Evolutionary conservation across 2,888 invertebrate species (phyloP), one percentile per base, ranked within the genome.

Genomic region (Lamproptera curius): DNA sequence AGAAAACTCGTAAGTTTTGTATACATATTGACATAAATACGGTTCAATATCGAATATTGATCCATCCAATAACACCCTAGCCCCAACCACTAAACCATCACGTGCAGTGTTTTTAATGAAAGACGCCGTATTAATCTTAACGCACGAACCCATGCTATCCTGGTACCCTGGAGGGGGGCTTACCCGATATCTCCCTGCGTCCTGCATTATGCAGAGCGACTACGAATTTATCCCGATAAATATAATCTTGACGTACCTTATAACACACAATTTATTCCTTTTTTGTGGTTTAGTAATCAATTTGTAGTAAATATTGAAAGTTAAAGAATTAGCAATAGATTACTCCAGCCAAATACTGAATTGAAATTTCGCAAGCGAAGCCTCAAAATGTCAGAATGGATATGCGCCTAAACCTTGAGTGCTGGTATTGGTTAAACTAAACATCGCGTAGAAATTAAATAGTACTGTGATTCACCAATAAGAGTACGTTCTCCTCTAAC

Each of bases 121-220:
- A 79, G 67, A 70, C 70, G 68, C 75, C 76, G 82, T 84, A 86
- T 86, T 86, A 85, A 86, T 86, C 86, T 85, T 85, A 73, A 70
- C 73, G 75, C 71, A 67, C 69, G 67, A 62, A 73, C 76, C 76
- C 73, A 76, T 78, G 75, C 66, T 65, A 65, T 66, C 84, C 78
- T 82, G 65, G 82, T 84, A 76, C 73, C 76, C 73, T 66, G 66
- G 53, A 58, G 68, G 75, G 79, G 83, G 79, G 73, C 63, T 69
- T 76, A 64, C 74, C 72, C 71, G 70, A 48, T 48, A 38, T n/a
- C 28, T 73, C 77, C 77, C 76, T 72, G 71, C 72, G 67, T 65
- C 75, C 76, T 84, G 77, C 82, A 84, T 85, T 81, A 84, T 83
- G 82, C 81, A 81, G 71, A 75, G 34, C 31, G 61, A 67, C 58